These are phyloP conservation scores for Heliconius hermathena DNA, from an alignment of 1,140 invertebrate species.

Conservation along the genomic window DNA sequence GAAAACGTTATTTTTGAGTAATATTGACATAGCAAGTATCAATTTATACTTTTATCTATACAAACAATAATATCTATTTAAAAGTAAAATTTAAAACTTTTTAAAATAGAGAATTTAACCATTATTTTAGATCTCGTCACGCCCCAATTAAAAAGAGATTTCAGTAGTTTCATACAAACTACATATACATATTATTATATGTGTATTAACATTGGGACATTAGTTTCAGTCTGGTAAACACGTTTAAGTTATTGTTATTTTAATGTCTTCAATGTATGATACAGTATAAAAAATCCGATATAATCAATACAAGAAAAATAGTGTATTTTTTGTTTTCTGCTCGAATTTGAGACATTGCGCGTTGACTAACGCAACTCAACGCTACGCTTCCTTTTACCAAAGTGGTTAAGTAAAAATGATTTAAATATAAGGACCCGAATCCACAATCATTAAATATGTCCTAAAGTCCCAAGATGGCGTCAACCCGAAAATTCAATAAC, in stretches of 20 bases:
- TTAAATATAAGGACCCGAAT: neutral
- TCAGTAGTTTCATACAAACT: neutral
- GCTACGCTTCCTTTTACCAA: neutral
- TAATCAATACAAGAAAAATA: neutral
- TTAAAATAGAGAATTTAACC: neutral
- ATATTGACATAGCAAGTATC: too few relatives aligned
- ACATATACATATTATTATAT: neutral
- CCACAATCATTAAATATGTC: too few relatives aligned
- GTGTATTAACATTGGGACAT: neutral
- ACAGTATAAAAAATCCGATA: neutral
- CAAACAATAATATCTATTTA: too few relatives aligned
- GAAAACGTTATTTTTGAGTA: too few relatives aligned
- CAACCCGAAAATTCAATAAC: too few relatives aligned
- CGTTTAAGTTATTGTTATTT: neutral
- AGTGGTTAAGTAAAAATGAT: neutral
- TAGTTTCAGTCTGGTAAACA: slow-evolving; percentile 2
- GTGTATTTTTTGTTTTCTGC: too few relatives aligned
- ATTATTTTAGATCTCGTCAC: neutral
- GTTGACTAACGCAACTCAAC: too few relatives aligned
- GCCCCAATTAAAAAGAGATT: neutral
- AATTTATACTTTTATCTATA: too few relatives aligned
- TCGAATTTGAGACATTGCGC: too few relatives aligned
- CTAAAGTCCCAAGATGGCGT: too few relatives aligned
- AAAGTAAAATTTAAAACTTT: too few relatives aligned
- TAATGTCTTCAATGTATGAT: neutral